Percentiles rank a stretch among this genome's conserved stretches.
These are phyloP conservation scores for Silurus asotus DNA, from an alignment of 2,113 vertebrate genomes.

Conservation along the genomic window DNA sequence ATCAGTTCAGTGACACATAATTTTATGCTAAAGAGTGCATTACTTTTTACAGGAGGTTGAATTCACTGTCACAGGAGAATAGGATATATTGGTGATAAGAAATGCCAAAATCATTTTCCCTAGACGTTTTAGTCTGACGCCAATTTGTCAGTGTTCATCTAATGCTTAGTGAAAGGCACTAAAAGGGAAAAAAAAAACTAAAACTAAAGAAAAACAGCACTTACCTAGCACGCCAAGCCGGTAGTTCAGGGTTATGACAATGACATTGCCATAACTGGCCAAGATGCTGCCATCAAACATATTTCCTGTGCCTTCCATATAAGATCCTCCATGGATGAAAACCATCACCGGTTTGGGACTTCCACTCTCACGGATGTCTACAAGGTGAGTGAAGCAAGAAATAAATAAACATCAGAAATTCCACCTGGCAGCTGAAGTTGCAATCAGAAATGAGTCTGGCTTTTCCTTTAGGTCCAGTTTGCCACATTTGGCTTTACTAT, in stretches of 20 bases:
- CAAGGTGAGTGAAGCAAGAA: constrained; percentile 63
- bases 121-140: constrained; percentile 25
- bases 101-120: constrained; percentile 56
- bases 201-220: constrained; percentile 51
- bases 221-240: constrained; percentile 98
- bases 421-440: constrained; percentile 59
- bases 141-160: neutral
- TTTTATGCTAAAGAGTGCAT: constrained; percentile 47
- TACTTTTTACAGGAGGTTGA: constrained; percentile 47
- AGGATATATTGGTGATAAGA: constrained; percentile 31
- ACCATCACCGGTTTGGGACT: constrained; percentile 99
- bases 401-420: constrained; percentile 72
- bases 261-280: constrained; percentile 99
- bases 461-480: constrained; percentile 50
- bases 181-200: neutral
- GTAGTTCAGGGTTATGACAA: constrained; percentile 99
- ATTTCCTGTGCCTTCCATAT: constrained; percentile 99
- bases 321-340: constrained; percentile 98
- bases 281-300: constrained; percentile 99
- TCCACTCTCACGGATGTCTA: constrained; percentile 99
- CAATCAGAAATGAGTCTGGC: constrained; percentile 57
- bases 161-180: neutral
- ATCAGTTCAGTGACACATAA: neutral
- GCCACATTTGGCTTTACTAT: constrained; percentile 59
- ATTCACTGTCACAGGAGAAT: constrained; percentile 35